Base-by-base conservation (phyloP, 2,113 vertebrate genomes). In the Corydoras sp. region DNA sequence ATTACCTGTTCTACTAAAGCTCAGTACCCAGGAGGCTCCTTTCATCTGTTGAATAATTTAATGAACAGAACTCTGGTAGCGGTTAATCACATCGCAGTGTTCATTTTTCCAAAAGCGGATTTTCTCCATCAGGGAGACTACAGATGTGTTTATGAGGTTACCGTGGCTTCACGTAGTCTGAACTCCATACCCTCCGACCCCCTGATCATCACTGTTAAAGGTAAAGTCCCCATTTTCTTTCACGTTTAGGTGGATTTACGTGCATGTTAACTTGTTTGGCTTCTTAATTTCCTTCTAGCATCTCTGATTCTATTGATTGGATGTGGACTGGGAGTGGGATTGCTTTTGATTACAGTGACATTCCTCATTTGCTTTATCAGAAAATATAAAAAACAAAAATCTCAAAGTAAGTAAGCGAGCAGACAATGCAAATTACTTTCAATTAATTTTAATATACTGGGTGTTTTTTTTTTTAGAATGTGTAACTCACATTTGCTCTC, bases 101-200 rank as follows among this genome's bases (percentile, higher is more conserved):
- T 81, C 64, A 12, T 18, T 1, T 65, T 76, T 64, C 48, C 61
- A 48, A 60, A 70, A 14, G 70, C 62, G 59, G 73, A 78, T 13
- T 70, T 30, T 61, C 48, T 29, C 56, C 31, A 78, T n/a, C 66
- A 74, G 49, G 79, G 79, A 64, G 71, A 65, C 60, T 81, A 78
- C 73, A 76, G 62, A 12, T 81, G 79, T 67, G 55, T 54, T 66
- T 73, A 77, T 71, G 59, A 78, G 63, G 73, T 78, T 51, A 69
- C 6, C 10, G 61, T 78, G 5, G 78, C 73, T 31, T 56, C 48
- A 13, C 73, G 10, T 12, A n/a, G 30, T 31, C 73, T 80, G 29
- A 29, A 0, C 7, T 78, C 76, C 4, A 11, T 14, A 11, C 0
- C 15, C 35, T 56, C 53, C 43, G 29, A 75, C 10, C 50, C 10